phyloP scores from a whole-genome alignment of 2,797 vertebrate genomes.

The Leptodactylus fallax region DNA sequence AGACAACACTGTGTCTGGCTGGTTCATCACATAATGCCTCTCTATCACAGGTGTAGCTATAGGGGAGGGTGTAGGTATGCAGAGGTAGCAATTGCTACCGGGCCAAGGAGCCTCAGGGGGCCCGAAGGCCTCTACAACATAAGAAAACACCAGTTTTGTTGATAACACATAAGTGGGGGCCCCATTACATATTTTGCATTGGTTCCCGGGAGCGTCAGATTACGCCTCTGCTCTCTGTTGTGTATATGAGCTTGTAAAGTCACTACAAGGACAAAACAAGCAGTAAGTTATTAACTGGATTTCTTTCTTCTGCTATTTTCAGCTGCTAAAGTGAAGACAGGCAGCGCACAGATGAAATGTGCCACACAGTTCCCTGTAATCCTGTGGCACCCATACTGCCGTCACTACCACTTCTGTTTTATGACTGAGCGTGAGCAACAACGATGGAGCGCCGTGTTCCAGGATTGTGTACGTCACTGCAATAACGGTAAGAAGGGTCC shows the following conservation, averaged over 20 bases:
- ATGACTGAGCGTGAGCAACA: constrained; percentile 92
- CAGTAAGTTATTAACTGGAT: too few relatives aligned
- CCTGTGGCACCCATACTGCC: constrained; percentile 93
- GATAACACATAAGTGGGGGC: too few relatives aligned
- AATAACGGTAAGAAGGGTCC: constrained; percentile 75
- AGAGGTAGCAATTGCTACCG: too few relatives aligned
- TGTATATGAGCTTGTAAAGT: neutral
- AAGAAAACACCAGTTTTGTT: too few relatives aligned
- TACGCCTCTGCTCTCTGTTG: neutral
- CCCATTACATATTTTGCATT: too few relatives aligned
- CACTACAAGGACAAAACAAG: neutral
- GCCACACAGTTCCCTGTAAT: constrained; percentile 88
- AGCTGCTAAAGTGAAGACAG: constrained; percentile 83
- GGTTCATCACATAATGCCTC: neutral
- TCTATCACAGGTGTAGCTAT: neutral
- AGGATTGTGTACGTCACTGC: constrained; percentile 90
- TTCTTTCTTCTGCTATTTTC: neutral
- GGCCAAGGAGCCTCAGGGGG: too few relatives aligned
- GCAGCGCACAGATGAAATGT: constrained; percentile 81
- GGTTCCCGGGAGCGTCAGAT: too few relatives aligned
- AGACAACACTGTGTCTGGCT: neutral
- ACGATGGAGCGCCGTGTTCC: constrained; percentile 92
- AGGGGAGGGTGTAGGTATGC: too few relatives aligned
- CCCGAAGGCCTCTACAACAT: too few relatives aligned
- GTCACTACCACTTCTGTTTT: constrained; percentile 92